Base-by-base conservation (phyloP, 1,140 invertebrate species). In the Drosophila nigrodunni region DNA sequence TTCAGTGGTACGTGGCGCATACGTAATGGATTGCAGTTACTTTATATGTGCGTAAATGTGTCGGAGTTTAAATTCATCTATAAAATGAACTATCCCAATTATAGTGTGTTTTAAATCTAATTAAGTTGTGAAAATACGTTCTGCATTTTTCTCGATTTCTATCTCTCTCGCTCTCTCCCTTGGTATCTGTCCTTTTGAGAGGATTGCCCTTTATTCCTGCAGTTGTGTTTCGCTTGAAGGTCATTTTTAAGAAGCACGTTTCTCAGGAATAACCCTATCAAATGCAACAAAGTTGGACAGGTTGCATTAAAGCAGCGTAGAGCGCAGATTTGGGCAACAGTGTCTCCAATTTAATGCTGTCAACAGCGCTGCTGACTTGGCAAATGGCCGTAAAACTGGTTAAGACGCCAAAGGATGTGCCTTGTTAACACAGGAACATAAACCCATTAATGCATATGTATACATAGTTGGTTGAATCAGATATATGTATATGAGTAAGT, bases 291-390 rank as follows among this genome's bases (percentile, higher is more conserved):
- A 72, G 83, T 89, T 66, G 77, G 52, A 59, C 69, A 80, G 83
- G 76, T 88, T 83, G 85, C 83, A 69, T 80, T 87, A 80, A 80
- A 82, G 80, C 69, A 80, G 79, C 30, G 50, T 13, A 15, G 34
- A 54, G 50, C 72, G 69, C 69, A 82, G 82, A 87, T 82, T 87
- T 88, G 61, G 77, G 83, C 83, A 89, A 89, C 83, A 87, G 69
- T 87, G 83, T 87, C 85, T 62, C 59, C 83, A 77, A 55, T 77
- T 88, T 87, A 87, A 83, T 87, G 77, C 58, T 35, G 69, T 43
- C 69, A 74, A 50, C 58, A 66, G 10, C 57, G 47, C 49, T 52
- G 80, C 49, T 57, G 80, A 65, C 46, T 73, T 60, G 67, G 39
- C 74, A 61, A 68, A 61, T 68, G 44, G 82, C 74, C 65, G 70